Evolutionary conservation across 2,113 vertebrate species (phyloP).

Genomic region (Odobenus rosmarus): DNA sequence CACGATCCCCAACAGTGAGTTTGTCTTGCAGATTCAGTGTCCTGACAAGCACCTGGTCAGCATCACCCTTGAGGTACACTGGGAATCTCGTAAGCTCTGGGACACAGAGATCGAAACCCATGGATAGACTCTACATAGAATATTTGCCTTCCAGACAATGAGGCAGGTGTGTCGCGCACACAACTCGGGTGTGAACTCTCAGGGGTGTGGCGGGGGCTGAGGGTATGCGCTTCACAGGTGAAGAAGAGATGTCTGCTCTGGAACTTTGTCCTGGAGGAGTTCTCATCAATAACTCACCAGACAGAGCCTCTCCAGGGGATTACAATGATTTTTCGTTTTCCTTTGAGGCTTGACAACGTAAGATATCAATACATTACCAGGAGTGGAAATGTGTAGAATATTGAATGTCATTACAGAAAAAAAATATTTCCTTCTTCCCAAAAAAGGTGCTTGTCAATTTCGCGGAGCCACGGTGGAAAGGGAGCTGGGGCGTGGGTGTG

Average conservation of each 20-base stretch:
- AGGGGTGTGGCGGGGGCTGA: background rate
- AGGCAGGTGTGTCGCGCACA: too few relatives aligned
- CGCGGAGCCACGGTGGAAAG: background rate
- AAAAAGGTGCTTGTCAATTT: background rate
- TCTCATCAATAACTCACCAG: background rate
- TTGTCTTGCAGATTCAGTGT: background rate
- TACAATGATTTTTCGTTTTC: background rate
- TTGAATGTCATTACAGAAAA: background rate
- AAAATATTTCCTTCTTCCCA: background rate
- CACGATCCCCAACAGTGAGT: background rate
- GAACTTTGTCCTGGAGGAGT: background rate
- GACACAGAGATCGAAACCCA: background rate
- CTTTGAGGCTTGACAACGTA: background rate
- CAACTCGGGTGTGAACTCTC: background rate
- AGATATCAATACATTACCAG: background rate
- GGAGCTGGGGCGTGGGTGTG: background rate
- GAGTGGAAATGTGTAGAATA: conserved; percentile 33
- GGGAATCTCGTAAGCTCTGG: background rate
- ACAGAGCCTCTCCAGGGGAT: background rate
- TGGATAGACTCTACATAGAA: background rate
- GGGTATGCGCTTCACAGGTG: background rate
- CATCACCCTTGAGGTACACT: background rate
- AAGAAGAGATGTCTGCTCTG: background rate
- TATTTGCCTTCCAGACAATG: background rate
- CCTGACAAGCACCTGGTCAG: background rate